A percentile compares a stretch with the other conserved stretches of the same genome.
phyloP scores from a whole-genome alignment of 2,888 invertebrate species.

The Thereva nobilitata region DNA sequence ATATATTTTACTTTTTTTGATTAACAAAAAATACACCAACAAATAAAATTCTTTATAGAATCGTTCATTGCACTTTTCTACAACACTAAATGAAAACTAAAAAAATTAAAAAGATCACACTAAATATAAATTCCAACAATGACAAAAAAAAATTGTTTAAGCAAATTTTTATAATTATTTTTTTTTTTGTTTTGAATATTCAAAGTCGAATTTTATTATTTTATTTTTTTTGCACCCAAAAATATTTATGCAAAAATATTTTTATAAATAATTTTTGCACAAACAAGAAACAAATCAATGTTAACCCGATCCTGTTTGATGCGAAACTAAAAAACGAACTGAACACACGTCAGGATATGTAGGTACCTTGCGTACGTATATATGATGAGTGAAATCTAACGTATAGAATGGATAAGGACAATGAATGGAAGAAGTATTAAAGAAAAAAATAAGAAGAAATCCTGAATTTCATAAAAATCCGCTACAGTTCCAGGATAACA shows the following conservation, averaged over 20 bases:
- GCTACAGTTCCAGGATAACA: constrained; percentile 12
- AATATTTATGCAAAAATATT: neutral
- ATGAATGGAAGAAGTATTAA: too few relatives aligned
- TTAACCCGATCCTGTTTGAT: constrained; percentile 53
- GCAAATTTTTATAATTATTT: too few relatives aligned
- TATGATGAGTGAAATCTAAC: too few relatives aligned
- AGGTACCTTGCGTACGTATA: constrained; percentile 8
- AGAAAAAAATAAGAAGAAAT: neutral
- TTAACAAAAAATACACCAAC: constrained; percentile 26
- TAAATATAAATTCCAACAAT: too few relatives aligned
- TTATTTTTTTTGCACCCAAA: neutral
- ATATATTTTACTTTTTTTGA: constrained; percentile 2
- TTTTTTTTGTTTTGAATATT: too few relatives aligned
- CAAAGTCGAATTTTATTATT: neutral
- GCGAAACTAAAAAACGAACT: constrained; percentile 53
- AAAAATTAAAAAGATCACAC: too few relatives aligned
- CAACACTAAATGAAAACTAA: too few relatives aligned
- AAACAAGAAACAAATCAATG: constrained; percentile 10
- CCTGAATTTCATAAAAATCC: constrained; percentile 14
- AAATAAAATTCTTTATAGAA: too few relatives aligned
- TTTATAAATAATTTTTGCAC: constrained; percentile 15
- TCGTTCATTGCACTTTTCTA: too few relatives aligned
- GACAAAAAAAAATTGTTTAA: too few relatives aligned
- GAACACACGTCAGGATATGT: constrained; percentile 14
- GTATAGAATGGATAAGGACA: too few relatives aligned